phyloP scores from a whole-genome alignment of 1,140 invertebrate species.

The Neodiprion pinetum region DNA sequence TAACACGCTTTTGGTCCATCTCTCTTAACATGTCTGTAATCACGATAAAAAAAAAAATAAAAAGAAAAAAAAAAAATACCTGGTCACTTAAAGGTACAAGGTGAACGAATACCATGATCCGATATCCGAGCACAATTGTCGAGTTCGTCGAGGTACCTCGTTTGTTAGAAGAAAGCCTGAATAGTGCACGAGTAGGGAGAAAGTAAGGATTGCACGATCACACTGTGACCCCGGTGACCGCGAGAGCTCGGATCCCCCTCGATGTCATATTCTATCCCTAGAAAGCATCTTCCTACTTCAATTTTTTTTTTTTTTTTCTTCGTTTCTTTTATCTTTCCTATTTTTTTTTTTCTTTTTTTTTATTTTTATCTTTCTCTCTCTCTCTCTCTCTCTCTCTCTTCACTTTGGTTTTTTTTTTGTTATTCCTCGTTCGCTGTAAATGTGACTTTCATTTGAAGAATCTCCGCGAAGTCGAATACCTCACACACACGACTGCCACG shows the following conservation, averaged over 20 bases:
- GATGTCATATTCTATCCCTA: constrained; percentile 40
- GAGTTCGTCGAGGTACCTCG: not conserved
- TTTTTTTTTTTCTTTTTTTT: not conserved
- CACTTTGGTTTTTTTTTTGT: too few relatives aligned
- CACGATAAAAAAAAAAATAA: constrained; percentile 1
- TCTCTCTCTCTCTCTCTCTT: not conserved
- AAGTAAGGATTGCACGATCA: constrained; percentile 47
- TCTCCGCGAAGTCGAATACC: not conserved
- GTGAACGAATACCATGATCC: not conserved
- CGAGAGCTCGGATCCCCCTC: constrained; percentile 28
- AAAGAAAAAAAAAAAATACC: constrained; percentile 16
- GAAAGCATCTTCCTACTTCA: constrained; percentile 37
- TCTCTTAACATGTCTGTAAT: too few relatives aligned
- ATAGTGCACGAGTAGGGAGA: constrained; percentile 29
- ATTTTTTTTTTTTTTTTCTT: not conserved
- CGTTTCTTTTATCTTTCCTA: not conserved
- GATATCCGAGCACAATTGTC: not conserved
- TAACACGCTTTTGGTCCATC: too few relatives aligned
- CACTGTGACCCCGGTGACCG: constrained; percentile 41
- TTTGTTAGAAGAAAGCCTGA: constrained; percentile 13
- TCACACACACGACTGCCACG: too few relatives aligned
- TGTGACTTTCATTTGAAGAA: constrained; percentile 1
- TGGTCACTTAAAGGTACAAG: not conserved
- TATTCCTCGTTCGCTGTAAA: not conserved
- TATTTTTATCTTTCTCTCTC: not conserved